Base-by-base conservation (phyloP, 1,140 invertebrate species). In the Calliopsis andreniformis region DNA sequence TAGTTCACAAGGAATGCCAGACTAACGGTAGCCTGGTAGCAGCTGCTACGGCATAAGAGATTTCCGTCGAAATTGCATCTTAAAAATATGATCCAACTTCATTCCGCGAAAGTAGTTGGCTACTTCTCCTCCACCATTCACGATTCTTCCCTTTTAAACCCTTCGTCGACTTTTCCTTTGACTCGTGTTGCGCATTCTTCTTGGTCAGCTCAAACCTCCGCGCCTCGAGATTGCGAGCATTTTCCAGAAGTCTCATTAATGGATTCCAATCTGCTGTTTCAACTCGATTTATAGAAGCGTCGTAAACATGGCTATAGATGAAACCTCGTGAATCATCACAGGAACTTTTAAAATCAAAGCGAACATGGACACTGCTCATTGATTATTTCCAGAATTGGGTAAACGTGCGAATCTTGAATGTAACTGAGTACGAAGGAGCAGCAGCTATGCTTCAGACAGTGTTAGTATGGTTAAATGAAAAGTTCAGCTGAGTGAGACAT, bases 31-130 rank as follows among this genome's bases (percentile, higher is more conserved):
- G 63, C 43, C 53, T 59, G 62, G 82, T 69, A 85, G 77, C 87
- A 89, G 86, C 85, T 88, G 88, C 81, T 81, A 81, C 87, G 45
- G 59, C 76, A 83, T 82, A 84, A 84, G 82, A 89, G 87, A 90
- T 90, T 89, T 86, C 81, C 84, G 82, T 83, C 80, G 85, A 89
- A 91, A 90, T 89, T 89, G 87, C 88, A 88, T 90, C 87, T 89
- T 88, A 89, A 90, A 90, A 90, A 90, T 90, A 90, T 87, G 86
- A 90, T 90, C 85, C 85, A 79, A 87, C 87, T 89, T 89, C 80
- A 86, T 89, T 88, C 59, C 53, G 55, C 53, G 45, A 45, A 61
- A 77, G 39, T 49, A 49, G 42, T 58, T 55, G 75, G 63, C 39
- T 28, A 45, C 18, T 14, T 56, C 55, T 43, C 39, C n/a, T n/a